These are phyloP conservation scores for Sebastes iracundus DNA, from an alignment of 2,797 vertebrate genomes.

Conservation along the genomic window DNA sequence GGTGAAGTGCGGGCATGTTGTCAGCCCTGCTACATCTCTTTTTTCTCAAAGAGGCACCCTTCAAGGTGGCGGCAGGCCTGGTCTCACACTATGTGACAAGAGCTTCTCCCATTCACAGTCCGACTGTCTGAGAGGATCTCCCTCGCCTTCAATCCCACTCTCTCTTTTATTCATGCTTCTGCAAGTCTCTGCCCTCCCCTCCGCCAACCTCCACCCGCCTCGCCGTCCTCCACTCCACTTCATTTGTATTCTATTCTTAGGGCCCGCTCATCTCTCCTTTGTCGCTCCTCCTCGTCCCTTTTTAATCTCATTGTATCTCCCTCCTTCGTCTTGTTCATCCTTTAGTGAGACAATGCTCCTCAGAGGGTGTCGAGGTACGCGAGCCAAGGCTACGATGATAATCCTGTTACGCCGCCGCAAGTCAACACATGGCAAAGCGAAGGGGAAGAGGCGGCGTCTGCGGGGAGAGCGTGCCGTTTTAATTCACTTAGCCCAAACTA, in stretches of 20 bases:
- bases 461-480: constrained; percentile 29
- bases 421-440: constrained; percentile 17
- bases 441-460: neutral
- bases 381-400: constrained; percentile 45
- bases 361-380: constrained; percentile 48
- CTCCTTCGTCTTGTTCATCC: constrained; percentile 47
- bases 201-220: constrained; percentile 1
- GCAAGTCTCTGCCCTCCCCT: constrained; percentile 24
- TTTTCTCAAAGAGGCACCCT: constrained; percentile 42
- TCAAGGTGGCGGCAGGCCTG: constrained; percentile 54
- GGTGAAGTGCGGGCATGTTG: constrained; percentile 34
- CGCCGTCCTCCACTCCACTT: constrained; percentile 50
- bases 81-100: constrained; percentile 64
- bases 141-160: constrained; percentile 67
- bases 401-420: constrained; percentile 61
- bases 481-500: constrained; percentile 52
- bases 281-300: constrained; percentile 49
- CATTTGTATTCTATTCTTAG: constrained; percentile 73
- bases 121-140: constrained; percentile 71
- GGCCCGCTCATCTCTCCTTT: constrained; percentile 64
- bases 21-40: constrained; percentile 37
- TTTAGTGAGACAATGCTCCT: constrained; percentile 47
- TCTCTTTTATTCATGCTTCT: constrained; percentile 75
- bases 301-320: constrained; percentile 70
- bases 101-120: constrained; percentile 55